phyloP scores from a whole-genome alignment of 2,113 vertebrate genomes.

The Oostethus manadensis region DNA sequence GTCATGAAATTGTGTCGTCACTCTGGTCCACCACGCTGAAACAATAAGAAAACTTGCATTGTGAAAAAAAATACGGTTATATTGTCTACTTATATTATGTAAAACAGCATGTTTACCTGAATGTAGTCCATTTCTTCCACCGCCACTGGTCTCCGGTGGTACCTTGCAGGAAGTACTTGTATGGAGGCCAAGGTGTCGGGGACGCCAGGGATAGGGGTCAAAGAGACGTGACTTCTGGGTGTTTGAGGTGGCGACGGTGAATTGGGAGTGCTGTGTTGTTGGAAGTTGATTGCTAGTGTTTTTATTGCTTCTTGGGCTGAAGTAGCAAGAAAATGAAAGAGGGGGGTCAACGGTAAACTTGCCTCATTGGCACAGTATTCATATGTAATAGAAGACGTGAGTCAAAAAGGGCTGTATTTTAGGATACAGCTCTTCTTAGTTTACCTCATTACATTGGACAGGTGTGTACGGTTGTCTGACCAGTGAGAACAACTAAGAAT shows the following conservation, averaged over 20 bases:
- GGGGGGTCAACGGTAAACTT: neutral
- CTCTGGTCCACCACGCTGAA: conserved; percentile 74
- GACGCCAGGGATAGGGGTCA: conserved; percentile 49
- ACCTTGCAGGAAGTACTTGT: conserved; percentile 65
- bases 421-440: too few relatives aligned
- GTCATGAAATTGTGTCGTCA: conserved; percentile 38
- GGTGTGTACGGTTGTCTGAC: too few relatives aligned
- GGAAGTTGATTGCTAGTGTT: conserved; percentile 30
- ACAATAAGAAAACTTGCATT: neutral
- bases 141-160: conserved; percentile 64
- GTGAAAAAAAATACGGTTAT: neutral
- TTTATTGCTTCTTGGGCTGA: conserved; percentile 65
- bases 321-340: neutral
- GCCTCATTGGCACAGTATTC: neutral
- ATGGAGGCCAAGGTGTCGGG: conserved; percentile 64
- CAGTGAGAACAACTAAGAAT: too few relatives aligned
- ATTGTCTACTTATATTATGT: too few relatives aligned
- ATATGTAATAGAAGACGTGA: neutral
- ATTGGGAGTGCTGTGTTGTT: conserved; percentile 34
- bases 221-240: conserved; percentile 40
- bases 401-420: neutral
- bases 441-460: too few relatives aligned
- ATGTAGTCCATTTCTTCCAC: conserved; percentile 74
- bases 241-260: conserved; percentile 24
- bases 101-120: conserved; percentile 51